phyloP scores from a whole-genome alignment of 2,797 vertebrate species.

The Picus viridis region DNA sequence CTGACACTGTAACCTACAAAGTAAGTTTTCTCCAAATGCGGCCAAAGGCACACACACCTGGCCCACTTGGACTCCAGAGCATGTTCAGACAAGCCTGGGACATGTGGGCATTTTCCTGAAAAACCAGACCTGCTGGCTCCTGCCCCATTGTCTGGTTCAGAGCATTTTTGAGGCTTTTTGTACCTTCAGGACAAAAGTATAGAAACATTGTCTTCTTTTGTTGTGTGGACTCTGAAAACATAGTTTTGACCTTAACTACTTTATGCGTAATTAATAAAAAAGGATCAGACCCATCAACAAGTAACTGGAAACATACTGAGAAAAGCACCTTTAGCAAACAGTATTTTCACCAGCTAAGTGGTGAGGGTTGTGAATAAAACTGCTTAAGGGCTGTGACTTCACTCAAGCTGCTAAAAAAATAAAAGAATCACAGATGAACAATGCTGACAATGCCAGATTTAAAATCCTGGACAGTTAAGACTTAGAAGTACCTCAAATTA shows the following conservation, averaged over 20 bases:
- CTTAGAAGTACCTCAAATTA: background rate
- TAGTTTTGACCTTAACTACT: background rate
- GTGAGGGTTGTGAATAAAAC: background rate
- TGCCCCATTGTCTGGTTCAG: no score
- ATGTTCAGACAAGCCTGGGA: no score
- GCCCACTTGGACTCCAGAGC: no score
- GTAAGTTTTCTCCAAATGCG: no score
- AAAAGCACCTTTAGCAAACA: background rate
- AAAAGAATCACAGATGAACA: background rate
- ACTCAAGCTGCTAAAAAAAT: background rate
- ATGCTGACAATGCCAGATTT: background rate
- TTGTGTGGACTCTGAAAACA: background rate
- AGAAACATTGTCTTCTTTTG: background rate
- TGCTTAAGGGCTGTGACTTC: background rate
- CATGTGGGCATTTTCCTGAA: no score
- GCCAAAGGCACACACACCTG: no score
- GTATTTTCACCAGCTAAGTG: background rate
- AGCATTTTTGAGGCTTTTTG: no score
- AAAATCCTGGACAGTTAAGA: background rate
- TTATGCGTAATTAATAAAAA: background rate
- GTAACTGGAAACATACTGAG: background rate
- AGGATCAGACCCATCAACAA: background rate
- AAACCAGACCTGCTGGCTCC: no score
- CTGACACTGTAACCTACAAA: no score
- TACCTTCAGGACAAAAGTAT: background rate